These are phyloP conservation scores for Atlantisia rogersi DNA, from an alignment of 2,113 vertebrate species.

Conservation along the genomic window DNA sequence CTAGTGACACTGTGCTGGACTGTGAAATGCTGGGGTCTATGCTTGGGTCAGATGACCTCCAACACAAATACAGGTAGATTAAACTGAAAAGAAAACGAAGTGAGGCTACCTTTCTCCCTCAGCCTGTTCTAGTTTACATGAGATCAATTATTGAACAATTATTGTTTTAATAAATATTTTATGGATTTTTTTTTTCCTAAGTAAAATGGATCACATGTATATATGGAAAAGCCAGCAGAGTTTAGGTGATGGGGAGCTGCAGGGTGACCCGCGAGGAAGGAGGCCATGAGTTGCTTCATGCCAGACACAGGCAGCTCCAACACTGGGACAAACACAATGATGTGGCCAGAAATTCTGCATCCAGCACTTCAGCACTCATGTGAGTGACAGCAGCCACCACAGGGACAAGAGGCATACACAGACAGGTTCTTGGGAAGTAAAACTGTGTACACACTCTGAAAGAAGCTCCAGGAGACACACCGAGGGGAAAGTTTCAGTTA, in stretches of 20 bases:
- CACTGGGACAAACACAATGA: neutral
- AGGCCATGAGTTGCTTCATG: neutral
- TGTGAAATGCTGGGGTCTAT: neutral
- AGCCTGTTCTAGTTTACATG: accelerated
- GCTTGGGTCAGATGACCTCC: neutral
- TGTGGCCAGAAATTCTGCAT: neutral
- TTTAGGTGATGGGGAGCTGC: neutral
- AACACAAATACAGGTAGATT: neutral
- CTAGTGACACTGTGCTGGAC: neutral
- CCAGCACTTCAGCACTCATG: neutral
- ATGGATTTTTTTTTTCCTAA: neutral
- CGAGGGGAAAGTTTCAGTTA: neutral
- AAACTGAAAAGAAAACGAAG: no score
- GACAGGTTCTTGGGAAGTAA: neutral
- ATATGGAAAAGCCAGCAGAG: neutral
- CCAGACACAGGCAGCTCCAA: neutral
- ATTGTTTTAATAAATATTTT: neutral
- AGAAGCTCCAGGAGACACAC: neutral
- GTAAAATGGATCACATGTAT: neutral
- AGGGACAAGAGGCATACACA: accelerated
- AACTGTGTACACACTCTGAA: neutral
- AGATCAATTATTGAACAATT: neutral
- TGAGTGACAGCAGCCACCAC: neutral
- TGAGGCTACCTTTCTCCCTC: no score
- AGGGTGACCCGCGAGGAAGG: neutral